Evolutionary conservation across 1,140 invertebrate genomes (phyloP).

Genomic region (Scaptomyza hsui): DNA sequence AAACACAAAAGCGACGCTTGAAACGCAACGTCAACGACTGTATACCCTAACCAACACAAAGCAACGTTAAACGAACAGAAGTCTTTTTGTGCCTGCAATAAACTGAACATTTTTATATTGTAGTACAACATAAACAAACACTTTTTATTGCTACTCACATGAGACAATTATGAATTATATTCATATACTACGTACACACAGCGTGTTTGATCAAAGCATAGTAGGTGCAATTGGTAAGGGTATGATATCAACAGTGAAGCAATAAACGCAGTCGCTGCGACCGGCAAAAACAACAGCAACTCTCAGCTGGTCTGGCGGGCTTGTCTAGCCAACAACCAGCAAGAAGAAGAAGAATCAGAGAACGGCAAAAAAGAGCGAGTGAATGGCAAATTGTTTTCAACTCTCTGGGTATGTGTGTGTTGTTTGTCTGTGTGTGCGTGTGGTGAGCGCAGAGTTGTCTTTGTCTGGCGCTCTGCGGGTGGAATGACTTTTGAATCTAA

Average conservation of each 20-base stretch:
- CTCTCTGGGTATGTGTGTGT: no score
- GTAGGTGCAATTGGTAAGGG: neutral
- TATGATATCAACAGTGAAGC: slow-evolving; percentile 20
- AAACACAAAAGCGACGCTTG: slow-evolving; percentile 42
- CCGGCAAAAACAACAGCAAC: slow-evolving; percentile 35
- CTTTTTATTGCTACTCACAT: neutral
- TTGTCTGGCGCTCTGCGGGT: slow-evolving; percentile 32
- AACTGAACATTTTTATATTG: no score
- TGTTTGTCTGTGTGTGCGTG: neutral
- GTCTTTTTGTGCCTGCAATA: no score
- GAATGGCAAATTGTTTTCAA: slow-evolving; percentile 1
- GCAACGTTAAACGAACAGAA: neutral
- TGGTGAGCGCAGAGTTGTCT: slow-evolving; percentile 18
- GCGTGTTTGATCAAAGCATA: neutral
- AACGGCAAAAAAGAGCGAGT: slow-evolving; percentile 20
- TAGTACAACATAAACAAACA: neutral
- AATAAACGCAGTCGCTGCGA: slow-evolving; percentile 11
- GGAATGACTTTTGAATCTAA: slow-evolving; percentile 40
- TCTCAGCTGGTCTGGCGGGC: slow-evolving; percentile 57
- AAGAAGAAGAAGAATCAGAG: slow-evolving; percentile 19
- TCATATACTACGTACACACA: no score
- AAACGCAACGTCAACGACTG: neutral
- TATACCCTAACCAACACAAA: slow-evolving; percentile 22
- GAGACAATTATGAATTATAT: no score
- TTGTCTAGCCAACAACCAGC: slow-evolving; percentile 60